Evolutionary conservation across 2,888 invertebrate species (phyloP), one percentile per base, ranked within the genome.

Genomic region (Cephus pulcher): DNA sequence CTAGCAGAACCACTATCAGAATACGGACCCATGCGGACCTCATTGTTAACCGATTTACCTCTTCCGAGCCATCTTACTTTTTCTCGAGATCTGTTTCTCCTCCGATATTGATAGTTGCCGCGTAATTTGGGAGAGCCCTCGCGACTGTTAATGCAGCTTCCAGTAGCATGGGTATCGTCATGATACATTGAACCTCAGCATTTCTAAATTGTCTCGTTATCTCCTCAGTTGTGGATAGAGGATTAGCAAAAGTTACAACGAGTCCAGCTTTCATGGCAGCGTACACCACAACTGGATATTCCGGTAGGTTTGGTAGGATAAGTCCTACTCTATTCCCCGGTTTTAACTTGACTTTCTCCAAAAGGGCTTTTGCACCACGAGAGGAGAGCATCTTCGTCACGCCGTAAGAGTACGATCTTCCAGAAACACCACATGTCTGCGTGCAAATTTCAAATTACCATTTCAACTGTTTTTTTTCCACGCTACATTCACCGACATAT

Each of bases 251-350:
- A 0, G 95, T 95, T 23, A 95, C 94, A 3, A 93, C 92, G 1
- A 95, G 90, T 0, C 95, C 95, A 1, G 95, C 95, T 81, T 93
- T 93, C 88, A 95, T 92, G 73, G 95, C 94, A 4, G 95, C 95
- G 84, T 94, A 94, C 74, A 95, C 94, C n/a, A 94, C 92, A 34
- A 95, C 93, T 12, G 93, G 92, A 87, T 94, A 95, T 91, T 96
- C 95, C 0, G 95, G 95, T 76, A 95, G 93, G 89, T 96, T 96
- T 11, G 95, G 95, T 82, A 95, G 90, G 68, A 95, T 93, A 34
- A 96, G 90, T 1, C 95, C 95, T 3, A 96, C 89, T 32, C 94
- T 93, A 76, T 96, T 95, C 2, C 95, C 94, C 1, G 93, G 93
- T 82, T 93, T 90, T 82, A 95, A 90, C 12, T 93, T 93, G 79